Base-by-base conservation (phyloP, 64 coral and sea anemone genomes). In the Pocillopora verrucosa region DNA sequence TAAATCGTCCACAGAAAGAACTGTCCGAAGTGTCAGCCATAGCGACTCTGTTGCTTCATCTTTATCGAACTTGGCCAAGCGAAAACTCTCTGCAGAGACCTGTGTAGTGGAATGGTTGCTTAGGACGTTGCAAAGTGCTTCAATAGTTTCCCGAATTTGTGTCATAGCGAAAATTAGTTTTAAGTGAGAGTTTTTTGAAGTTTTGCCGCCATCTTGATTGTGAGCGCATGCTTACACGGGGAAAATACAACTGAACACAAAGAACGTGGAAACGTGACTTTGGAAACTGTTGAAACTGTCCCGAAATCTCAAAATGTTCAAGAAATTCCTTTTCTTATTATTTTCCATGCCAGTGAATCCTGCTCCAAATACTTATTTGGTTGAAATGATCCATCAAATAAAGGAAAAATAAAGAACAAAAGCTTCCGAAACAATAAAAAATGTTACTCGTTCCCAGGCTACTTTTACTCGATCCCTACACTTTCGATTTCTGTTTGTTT, bases 131-230 rank as follows among this genome's bases (percentile, higher is more conserved):
- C 97, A 99, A 68, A 99, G 68, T 36, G 76, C 88, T 90, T 95
- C 94, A 76, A 99, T 99, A 5, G 91, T 93, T 77, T 99, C 93
- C 36, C 94, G 91, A 88, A 99, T 93, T 76, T 99, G 90, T 34
- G 90, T 87, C 93, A 95, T 87, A 13, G 57, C 64, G 34, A 36
- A 51, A 35, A 72, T 74, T 25, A 59, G 65, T 11, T 22, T n/a
- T 16, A 5, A 57, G 17, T 4, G 34, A 30, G 51, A 75, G 67
- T 16, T 16, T 80, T 35, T 3, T 38, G 16, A 65, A 86, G 16
- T 20, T 11, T 78, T 59, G 59, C 70, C 9, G 88, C 88, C 88
- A 94, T 89, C 80, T 89, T 76, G 61, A 41, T 30, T 89, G 34
- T 77, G 7, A 35, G 56, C 76, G 76, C 87, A 72, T 68, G 36